A percentile compares a stretch with the other conserved stretches of the same genome.
Evolutionary conservation across 1,140 invertebrate genomes (phyloP).

Genomic region (Ceratoteleas bidentatus): DNA sequence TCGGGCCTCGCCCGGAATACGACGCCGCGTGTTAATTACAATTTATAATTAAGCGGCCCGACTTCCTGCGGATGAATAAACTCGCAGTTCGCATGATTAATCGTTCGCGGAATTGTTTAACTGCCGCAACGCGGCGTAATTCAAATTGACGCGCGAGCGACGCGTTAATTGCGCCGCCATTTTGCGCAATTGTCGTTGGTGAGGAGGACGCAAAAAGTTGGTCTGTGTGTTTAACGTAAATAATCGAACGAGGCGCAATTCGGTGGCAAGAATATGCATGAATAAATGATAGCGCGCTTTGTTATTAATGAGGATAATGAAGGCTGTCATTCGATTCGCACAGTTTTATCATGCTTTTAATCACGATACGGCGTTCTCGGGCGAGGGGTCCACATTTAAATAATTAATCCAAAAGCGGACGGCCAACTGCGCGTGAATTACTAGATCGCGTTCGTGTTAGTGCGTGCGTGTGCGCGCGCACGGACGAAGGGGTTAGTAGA

Average conservation of each 20-base stretch:
- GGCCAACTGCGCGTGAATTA: conserved; percentile 59
- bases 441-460: conserved; percentile 28
- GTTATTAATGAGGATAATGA: conserved; percentile 34
- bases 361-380: conserved; percentile 41
- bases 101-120: conserved; percentile 75
- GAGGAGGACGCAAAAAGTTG: too few species aligned
- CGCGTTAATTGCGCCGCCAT: too few species aligned
- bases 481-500: conserved; percentile 48
- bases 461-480: conserved; percentile 18
- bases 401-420: conserved; percentile 67
- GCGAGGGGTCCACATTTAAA: conserved; percentile 60
- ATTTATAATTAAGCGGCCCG: conserved; percentile 80
- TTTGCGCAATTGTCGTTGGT: too few species aligned
- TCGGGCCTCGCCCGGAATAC: conserved; percentile 70
- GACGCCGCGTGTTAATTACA: conserved; percentile 77
- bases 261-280: not conserved
- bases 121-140: conserved; percentile 7
- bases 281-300: conserved; percentile 8
- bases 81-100: conserved; percentile 78
- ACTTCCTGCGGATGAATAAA: conserved; percentile 68
- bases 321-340: conserved; percentile 53
- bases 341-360: conserved; percentile 59
- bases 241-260: not conserved
- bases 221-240: not conserved
- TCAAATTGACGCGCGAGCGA: conserved; percentile 9